Conservation (phyloP, 2,113 vertebrate genomes). For the Solea senegalensis region DNA sequence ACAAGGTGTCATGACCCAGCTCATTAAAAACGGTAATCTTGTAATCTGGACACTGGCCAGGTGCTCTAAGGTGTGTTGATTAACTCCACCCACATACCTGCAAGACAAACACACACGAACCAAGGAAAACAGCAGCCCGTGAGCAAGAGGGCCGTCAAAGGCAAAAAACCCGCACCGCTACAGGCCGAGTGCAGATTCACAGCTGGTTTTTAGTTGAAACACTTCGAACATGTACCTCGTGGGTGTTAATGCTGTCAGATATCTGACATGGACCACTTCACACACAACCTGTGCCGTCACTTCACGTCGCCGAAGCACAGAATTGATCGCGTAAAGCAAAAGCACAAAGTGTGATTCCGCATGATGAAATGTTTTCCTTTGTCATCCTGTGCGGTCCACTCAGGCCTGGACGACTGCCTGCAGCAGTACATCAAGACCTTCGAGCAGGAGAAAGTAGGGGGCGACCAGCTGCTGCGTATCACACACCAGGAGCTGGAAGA, state of each 20-base stretch:
- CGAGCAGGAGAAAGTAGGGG: constrained; percentile 82
- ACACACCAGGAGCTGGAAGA: constrained; percentile 86
- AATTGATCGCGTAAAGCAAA: constrained; percentile 16
- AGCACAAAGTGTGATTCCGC: constrained; percentile 1
- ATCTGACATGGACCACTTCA: constrained; percentile 34
- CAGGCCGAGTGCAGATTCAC: constrained; percentile 32
- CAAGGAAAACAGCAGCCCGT: too few relatives aligned
- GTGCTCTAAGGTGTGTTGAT: too few relatives aligned
- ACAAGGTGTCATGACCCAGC: too few relatives aligned
- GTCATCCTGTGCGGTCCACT: constrained; percentile 29
- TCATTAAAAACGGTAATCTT: too few relatives aligned
- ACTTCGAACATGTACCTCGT: background rate
- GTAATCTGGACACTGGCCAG: too few relatives aligned
- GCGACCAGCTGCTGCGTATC: constrained; percentile 84
- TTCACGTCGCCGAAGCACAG: background rate
- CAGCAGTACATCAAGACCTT: constrained; percentile 86
- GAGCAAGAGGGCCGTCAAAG: background rate
- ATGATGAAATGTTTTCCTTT: constrained; percentile 25
- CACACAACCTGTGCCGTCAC: constrained; percentile 35
- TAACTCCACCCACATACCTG: too few relatives aligned
- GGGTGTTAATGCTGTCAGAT: constrained; percentile 23
- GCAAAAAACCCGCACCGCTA: background rate
- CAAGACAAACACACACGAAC: too few relatives aligned
- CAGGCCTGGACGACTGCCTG: constrained; percentile 84
- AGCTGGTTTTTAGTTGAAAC: constrained; percentile 27